Evolutionary conservation across 2,797 vertebrate genomes (phyloP).

Genomic region (Acrocephalus scirpaceus): DNA sequence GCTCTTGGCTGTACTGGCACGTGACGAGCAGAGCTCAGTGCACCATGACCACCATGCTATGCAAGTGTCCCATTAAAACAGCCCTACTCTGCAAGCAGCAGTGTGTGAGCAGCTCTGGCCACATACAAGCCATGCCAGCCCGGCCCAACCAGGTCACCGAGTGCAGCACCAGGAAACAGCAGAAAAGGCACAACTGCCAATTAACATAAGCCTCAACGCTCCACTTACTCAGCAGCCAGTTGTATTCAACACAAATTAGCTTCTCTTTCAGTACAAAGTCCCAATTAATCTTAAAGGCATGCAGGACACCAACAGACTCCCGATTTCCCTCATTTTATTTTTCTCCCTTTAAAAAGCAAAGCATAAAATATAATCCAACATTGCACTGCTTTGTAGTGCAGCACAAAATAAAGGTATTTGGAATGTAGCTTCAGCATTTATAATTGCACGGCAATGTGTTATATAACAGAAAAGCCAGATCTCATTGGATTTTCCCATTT

Average conservation of each 20-base stretch:
- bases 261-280: neutral
- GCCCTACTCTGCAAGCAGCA: neutral
- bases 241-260: constrained; percentile 2
- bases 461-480: neutral
- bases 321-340: neutral
- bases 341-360: neutral
- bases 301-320: neutral
- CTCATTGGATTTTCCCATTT: constrained; percentile 10
- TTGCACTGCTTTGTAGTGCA: neutral
- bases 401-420: constrained; percentile 3
- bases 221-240: neutral
- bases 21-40: neutral
- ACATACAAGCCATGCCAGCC: neutral
- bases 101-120: neutral
- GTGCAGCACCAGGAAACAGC: neutral
- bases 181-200: neutral
- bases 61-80: neutral
- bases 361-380: neutral
- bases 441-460: neutral
- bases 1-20: neutral
- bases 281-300: neutral
- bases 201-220: neutral
- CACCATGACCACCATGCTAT: neutral
- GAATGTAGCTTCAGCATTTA: neutral
- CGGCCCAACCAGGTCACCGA: neutral